phyloP scores from a whole-genome alignment of 2,888 invertebrate species.

The Xylota sylvarum region DNA sequence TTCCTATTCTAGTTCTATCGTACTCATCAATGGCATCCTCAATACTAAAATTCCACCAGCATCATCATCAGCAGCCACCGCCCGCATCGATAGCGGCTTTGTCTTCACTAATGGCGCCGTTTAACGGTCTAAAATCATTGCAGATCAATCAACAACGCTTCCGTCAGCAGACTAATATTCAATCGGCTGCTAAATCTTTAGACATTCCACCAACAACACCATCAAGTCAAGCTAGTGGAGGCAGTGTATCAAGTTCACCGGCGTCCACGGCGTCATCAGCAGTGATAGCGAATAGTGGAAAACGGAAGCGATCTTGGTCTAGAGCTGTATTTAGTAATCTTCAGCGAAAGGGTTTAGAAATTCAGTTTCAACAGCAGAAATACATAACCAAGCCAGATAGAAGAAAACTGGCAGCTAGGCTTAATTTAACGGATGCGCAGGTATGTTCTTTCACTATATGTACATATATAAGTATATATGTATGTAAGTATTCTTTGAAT shows the following conservation, averaged over 20 bases:
- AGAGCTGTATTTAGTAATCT: constrained; percentile 97
- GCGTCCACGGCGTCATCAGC: constrained; percentile 38
- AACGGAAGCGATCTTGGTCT: constrained; percentile 97
- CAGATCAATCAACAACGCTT: constrained; percentile 80
- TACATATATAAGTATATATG: too few relatives aligned
- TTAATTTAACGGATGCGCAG: constrained; percentile 97
- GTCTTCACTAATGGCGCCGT: constrained; percentile 80
- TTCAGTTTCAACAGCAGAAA: constrained; percentile 96
- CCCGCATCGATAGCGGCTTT: constrained; percentile 78
- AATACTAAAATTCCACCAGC: constrained; percentile 69
- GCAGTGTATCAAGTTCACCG: constrained; percentile 62
- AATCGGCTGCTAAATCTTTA: constrained; percentile 78
- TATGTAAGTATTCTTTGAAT: background rate
- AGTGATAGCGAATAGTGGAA: constrained; percentile 82
- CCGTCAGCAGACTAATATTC: constrained; percentile 77
- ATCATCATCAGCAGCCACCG: constrained; percentile 77
- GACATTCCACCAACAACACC: constrained; percentile 79
- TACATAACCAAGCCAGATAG: constrained; percentile 98
- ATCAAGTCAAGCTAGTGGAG: constrained; percentile 51
- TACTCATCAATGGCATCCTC: constrained; percentile 72
- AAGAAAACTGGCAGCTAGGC: constrained; percentile 94
- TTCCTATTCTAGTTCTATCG: constrained; percentile 58
- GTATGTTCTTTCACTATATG: constrained; percentile 84
- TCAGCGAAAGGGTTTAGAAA: constrained; percentile 96
- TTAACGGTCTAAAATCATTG: constrained; percentile 81